These are phyloP conservation scores for Cliona cf. orientalis DNA, from an alignment of 37 sponge, comb jelly and placozoan genomes.

Conservation along the genomic window DNA sequence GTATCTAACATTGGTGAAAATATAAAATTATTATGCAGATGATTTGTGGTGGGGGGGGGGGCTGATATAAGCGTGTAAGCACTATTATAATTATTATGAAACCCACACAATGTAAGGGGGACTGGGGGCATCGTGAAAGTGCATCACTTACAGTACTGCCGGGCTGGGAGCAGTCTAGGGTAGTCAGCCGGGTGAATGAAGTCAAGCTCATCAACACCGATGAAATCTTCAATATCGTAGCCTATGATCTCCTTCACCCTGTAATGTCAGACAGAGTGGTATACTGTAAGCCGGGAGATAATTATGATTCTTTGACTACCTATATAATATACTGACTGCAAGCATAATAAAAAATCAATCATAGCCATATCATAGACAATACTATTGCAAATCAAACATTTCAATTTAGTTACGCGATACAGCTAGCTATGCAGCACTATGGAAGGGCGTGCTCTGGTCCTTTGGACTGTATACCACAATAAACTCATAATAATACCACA, in stretches of 20 bases:
- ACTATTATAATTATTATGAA: neutral
- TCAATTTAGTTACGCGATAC: too few relatives aligned
- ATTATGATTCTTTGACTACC: too few relatives aligned
- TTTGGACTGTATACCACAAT: neutral
- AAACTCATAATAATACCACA: too few relatives aligned
- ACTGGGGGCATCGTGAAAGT: neutral
- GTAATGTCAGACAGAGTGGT: neutral
- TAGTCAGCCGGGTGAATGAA: conserved; percentile 77
- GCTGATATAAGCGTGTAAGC: neutral
- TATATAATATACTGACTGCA: too few relatives aligned
- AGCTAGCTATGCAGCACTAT: too few relatives aligned
- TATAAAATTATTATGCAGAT: too few relatives aligned
- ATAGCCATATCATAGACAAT: too few relatives aligned
- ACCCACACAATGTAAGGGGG: neutral
- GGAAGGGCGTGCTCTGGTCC: neutral
- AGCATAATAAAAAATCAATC: too few relatives aligned
- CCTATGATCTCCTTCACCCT: conserved; percentile 59
- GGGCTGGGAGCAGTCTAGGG: conserved; percentile 19
- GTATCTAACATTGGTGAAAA: too few relatives aligned
- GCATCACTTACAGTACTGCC: conserved; percentile 28
- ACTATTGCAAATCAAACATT: too few relatives aligned
- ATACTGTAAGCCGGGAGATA: neutral
- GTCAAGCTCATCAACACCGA: conserved; percentile 47
- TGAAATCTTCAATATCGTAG: conserved; percentile 44
- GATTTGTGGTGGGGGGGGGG: too few relatives aligned